Evolutionary conservation across 30 jellyfish, hydroid and myxozoan species (phyloP).

Genomic region (Turritopsis rubra): DNA sequence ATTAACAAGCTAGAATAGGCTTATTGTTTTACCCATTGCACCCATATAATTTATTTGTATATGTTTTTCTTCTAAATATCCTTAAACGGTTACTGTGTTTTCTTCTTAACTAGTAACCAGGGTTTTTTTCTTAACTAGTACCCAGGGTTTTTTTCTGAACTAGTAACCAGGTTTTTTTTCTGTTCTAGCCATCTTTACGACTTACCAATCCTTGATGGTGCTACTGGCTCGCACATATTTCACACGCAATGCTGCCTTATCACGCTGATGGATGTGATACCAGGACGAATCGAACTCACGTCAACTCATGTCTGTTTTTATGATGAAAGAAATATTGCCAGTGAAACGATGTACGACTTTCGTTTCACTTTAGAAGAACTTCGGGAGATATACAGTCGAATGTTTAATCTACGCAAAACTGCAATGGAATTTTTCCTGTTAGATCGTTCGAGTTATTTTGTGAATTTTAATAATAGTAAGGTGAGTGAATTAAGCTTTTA

Average conservation of each 20-base stretch:
- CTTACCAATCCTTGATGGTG: conserved; percentile 14
- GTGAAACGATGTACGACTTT: conserved; percentile 64
- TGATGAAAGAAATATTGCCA: conserved; percentile 43
- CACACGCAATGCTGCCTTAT: conserved; percentile 39
- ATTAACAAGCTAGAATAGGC: too few species aligned
- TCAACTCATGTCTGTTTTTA: conserved; percentile 61
- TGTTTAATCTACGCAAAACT: conserved; percentile 68
- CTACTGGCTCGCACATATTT: conserved; percentile 15
- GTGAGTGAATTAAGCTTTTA: too few species aligned
- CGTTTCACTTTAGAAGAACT: conserved; percentile 72
- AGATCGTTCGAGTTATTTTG: conserved; percentile 74
- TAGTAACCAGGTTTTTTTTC: too few species aligned
- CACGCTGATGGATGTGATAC: conserved; percentile 71
- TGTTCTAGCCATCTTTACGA: conserved; percentile 53
- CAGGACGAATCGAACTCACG: conserved; percentile 70
- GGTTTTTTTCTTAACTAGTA: too few species aligned
- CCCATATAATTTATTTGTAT: too few species aligned
- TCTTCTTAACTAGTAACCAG: too few species aligned
- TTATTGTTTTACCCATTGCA: too few species aligned
- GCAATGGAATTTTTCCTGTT: conserved; percentile 75
- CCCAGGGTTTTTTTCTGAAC: too few species aligned
- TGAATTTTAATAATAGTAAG: conserved; percentile 45
- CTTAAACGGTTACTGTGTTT: too few species aligned
- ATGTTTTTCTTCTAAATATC: too few species aligned
- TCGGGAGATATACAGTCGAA: conserved; percentile 71